Evolutionary conservation across 2,888 invertebrate species (phyloP), one percentile per base, ranked within the genome.

Genomic region (Heliconius aoede): DNA sequence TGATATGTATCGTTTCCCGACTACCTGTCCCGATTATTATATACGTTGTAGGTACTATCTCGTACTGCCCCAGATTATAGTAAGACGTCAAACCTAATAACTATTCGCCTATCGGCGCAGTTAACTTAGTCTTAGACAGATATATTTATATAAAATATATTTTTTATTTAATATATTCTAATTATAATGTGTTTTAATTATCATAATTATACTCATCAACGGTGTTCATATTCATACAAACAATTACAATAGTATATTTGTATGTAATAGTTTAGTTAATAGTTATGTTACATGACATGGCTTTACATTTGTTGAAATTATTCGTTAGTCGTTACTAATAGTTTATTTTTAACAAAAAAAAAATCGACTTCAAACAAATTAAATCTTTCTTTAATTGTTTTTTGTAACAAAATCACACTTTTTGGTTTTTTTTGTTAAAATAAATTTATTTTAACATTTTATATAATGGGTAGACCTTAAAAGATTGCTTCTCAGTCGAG

Each of bases 161-260:
- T 65, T 65, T 65, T 24, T 36, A n/a, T 65, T 24, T 65, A 11
- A 32, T 64, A 32, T n/a, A n/a, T 65, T 65, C 64, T 0, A 36
- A 65, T 65, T 65, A 36, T n/a, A n/a, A n/a, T n/a, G n/a, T 65
- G 5, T 24, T 64, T 36, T 64, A 64, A 64, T 32, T 32, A 32
- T 32, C n/a, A 64, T 32, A n/a, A 32, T 65, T 65, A 65, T 13
- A 21, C 28, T 65, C 24, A 65, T 36, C 7, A 7, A 24, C 5
- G 9, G 30, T 18, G 18, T 62, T n/a, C 64, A 24, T 32, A n/a
- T 13, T 64, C n/a, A 32, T 24, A n/a, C 24, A 2, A 24, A 8
- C 24, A 30, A 65, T 36, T 24, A 65, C 15, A 65, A 40, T 36
- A 32, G 13, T 36, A 24, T 13, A 26, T 58, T 11, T 24, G 13